Evolutionary conservation across 1,140 invertebrate genomes (phyloP), one percentile per base, ranked within the genome.

Genomic region (Pseudomyrmex flavicornis): DNA sequence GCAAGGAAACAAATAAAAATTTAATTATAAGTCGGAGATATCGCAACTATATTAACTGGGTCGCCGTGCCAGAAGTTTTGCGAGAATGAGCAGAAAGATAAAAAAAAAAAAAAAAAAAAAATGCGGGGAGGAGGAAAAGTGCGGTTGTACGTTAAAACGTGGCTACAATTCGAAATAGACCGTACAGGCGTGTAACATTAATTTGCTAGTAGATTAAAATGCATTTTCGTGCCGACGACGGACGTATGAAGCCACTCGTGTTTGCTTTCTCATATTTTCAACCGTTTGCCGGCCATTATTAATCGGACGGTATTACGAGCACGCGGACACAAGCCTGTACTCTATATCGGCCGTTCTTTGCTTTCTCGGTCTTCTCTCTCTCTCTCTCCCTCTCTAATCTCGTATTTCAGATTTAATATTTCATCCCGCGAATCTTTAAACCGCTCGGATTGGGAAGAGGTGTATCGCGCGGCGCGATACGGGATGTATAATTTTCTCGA

Each of bases 111-210:
- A 63, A 35, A 5, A 35, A 2, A n/a, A n/a, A n/a, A n/a, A n/a
- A n/a, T 7, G 8, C 12, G 17, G 56, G 56, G 44, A 13, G 26
- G 13, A 22, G 15, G 61, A 12, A n/a, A 46, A 13, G 56, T 20
- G 59, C 26, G 66, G 63, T 58, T 35, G 76, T 75, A 13, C 58
- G 3, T 54, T 26, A 63, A 48, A 72, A 56, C 20, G 12, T 87
- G 85, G 85, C 74, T 72, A 8, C 10, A 48, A 59, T 86, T 85
- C 86, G 87, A 86, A 88, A 84, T 74, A 52, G 50, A 84, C 73
- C 72, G 56, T 79, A 88, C 22, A 68, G 58, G 75, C 61, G 61
- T 76, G 77, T 63, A 75, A 76, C 79, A 83, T 86, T 87, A 87
- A 87, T 87, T 87, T 77, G 70, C 82, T 77, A 54, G 22, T 70